Base-by-base conservation (phyloP, 2,888 invertebrate species). In the Hyposoter didymator region DNA sequence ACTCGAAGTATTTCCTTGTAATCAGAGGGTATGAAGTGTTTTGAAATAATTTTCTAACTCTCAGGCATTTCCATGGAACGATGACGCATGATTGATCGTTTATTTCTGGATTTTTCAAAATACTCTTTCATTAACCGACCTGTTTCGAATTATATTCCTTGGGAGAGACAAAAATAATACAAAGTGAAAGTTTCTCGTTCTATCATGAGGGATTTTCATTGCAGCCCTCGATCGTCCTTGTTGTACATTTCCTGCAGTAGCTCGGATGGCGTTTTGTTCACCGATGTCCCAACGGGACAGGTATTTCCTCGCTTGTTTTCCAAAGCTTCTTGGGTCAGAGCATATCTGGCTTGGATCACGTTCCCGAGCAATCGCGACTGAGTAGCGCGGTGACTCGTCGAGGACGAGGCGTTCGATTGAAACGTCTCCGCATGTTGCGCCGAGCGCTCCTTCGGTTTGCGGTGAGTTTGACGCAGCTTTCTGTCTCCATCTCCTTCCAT, bases 361-460 rank as follows among this genome's bases (percentile, higher is more conserved):
- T 62, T 17, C 62, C 64, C 49, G 22, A 59, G 43, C 70, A 17
- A 19, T 73, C 78, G 79, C 49, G 39, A 76, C 78, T 43, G 83
- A 78, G 76, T 66, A 45, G 52, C 69, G 28, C 69, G 28, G 28
- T 49, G 75, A 43, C 67, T 70, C 75, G 32, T 47, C 73, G 67
- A 74, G 66, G 83, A 83, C 78, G 73, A 78, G 83, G 83, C 73
- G 78, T 83, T 83, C 83, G 78, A 83, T 83, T 83, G 83, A 83
- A 83, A 83, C 83, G 83, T 83, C 83, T 78, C 67, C 78, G 83
- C 78, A 66, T 73, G 83, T 73, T 83, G 82, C 45, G 69, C 32
- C 73, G 66, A 45, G 73, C 47, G 45, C 66, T 47, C 78, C 47
- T 83, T 78, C 22, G 83, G n/a, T 66, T 59, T 64, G 83, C 83